Percentiles rank a stretch among this genome's conserved stretches.
Evolutionary conservation across 2,113 vertebrate species (phyloP).

Genomic region (Amazona vittata): DNA sequence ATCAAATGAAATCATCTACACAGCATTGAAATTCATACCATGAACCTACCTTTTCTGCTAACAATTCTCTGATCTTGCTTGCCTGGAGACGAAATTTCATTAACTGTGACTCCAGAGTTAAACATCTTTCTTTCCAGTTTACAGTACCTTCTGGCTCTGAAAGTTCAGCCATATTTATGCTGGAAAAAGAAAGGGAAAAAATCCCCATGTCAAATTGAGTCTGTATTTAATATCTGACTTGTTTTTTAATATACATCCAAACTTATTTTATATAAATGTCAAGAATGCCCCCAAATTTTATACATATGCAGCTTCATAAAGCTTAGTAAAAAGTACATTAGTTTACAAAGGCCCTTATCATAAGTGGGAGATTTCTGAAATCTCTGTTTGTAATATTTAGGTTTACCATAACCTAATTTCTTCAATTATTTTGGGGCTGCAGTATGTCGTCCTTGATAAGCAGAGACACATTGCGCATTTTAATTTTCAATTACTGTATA

Average conservation of each 20-base stretch:
- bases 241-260: background rate
- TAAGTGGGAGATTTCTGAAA: background rate
- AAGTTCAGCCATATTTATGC: constrained; percentile 85
- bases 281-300: background rate
- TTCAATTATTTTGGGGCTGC: background rate
- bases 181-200: constrained; percentile 48
- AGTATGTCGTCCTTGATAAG: background rate
- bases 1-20: background rate
- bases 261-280: background rate
- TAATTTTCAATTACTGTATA: background rate
- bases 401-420: background rate
- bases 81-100: constrained; percentile 96
- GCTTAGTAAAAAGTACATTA: background rate
- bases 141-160: constrained; percentile 81
- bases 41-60: constrained; percentile 91
- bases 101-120: constrained; percentile 91
- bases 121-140: constrained; percentile 94
- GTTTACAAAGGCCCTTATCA: background rate
- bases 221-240: background rate
- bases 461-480: background rate
- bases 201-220: background rate
- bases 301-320: background rate
- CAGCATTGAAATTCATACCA: background rate
- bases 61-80: constrained; percentile 92
- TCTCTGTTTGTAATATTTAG: background rate